Conservation (phyloP, 2,797 vertebrate genomes). For the Oryzias sinensis region DNA sequence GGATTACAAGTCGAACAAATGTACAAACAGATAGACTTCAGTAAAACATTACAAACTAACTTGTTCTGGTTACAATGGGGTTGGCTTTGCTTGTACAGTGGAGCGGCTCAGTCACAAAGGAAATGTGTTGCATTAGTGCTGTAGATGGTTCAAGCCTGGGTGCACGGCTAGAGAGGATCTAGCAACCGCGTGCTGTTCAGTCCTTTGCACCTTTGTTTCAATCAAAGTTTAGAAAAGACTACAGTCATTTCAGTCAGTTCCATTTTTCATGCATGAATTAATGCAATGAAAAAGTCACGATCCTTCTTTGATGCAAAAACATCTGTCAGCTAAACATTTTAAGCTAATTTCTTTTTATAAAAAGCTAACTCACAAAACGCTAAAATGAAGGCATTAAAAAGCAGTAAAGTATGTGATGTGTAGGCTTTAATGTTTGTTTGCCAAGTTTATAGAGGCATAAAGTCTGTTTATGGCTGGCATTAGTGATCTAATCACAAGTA, state of each 20-base stretch:
- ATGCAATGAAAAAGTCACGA: slow-evolving; percentile 44
- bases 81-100: slow-evolving; percentile 41
- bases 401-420: slow-evolving; percentile 7
- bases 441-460: slow-evolving; percentile 8
- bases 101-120: slow-evolving; percentile 34
- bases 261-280: slow-evolving; percentile 57
- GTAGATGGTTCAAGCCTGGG: slow-evolving; percentile 13
- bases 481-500: slow-evolving; percentile 2
- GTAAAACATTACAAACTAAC: slow-evolving; percentile 2
- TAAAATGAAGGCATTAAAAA: slow-evolving; percentile 24
- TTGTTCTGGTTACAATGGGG: background rate
- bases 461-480: background rate
- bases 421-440: slow-evolving; percentile 20
- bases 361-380: background rate
- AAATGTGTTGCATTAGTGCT: slow-evolving; percentile 36
- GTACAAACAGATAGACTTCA: background rate
- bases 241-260: slow-evolving; percentile 39
- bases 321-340: too few species aligned
- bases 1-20: background rate
- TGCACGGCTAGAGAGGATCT: slow-evolving; percentile 28
- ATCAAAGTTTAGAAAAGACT: slow-evolving; percentile 10
- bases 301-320: slow-evolving; percentile 1
- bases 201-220: slow-evolving; percentile 30
- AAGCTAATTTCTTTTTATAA: background rate
- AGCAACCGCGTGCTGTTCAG: slow-evolving; percentile 46